Conservation (phyloP, 1,140 invertebrate species). For the Nephila pilipes region DNA sequence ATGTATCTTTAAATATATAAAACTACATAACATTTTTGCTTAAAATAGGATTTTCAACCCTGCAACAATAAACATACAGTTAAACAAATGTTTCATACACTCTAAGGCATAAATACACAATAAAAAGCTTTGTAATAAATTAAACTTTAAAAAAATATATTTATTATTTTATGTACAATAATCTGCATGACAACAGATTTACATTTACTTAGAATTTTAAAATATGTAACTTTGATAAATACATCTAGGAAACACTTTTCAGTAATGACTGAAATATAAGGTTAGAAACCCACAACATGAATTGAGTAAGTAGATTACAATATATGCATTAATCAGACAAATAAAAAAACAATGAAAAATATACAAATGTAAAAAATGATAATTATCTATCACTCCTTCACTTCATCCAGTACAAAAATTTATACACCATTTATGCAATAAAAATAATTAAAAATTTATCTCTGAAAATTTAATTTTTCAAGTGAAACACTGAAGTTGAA, state of each 20-base stretch:
- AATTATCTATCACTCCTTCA: background rate
- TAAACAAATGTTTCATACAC: background rate
- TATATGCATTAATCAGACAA: background rate
- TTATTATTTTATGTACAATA: conserved; percentile 15
- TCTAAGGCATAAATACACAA: background rate
- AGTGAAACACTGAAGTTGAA: no score
- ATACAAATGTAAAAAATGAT: background rate
- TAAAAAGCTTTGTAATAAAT: background rate
- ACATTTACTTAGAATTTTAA: conserved; percentile 7
- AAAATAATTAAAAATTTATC: no score
- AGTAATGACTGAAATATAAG: conserved; percentile 5
- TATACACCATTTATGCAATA: no score
- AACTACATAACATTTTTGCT: background rate
- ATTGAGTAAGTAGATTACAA: background rate
- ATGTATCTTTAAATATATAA: background rate
- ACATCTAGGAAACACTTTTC: background rate
- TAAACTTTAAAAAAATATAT: background rate
- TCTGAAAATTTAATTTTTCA: no score
- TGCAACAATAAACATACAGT: background rate
- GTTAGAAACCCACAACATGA: background rate
- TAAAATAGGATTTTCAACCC: conserved; percentile 1
- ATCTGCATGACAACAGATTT: background rate
- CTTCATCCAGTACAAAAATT: background rate
- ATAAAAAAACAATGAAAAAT: background rate
- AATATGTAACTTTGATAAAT: background rate